Evolutionary conservation across 1,140 invertebrate species (phyloP), one percentile per base, ranked within the genome.

Genomic region (Aphaenogaster ashmeadi): DNA sequence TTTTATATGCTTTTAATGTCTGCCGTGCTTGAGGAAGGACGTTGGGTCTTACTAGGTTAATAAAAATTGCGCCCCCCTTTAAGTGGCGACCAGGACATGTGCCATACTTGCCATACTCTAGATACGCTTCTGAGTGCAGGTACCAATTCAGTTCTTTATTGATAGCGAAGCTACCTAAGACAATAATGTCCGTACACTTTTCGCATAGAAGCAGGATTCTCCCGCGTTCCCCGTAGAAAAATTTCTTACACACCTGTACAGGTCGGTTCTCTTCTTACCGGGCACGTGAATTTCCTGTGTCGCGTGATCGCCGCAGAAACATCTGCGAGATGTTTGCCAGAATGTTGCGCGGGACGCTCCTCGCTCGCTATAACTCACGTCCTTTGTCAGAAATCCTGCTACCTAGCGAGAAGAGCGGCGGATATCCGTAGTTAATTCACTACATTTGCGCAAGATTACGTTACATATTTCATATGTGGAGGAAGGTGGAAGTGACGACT

Each of bases 271-370:
- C 80, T 75, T 62, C 69, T 84, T 47, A 50, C 41, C 44, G 33
- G n/a, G 11, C 47, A 60, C 41, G 44, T 84, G 80, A 83, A 74
- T 84, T 75, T 75, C 69, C 44, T 84, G 69, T 84, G 80, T 84
- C 80, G 69, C 69, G 69, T 50, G 80, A 75, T 84, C 52, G 71
- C 38, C 9, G n/a, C 56, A 41, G 78, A 60, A 74, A 87, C 89
- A 90, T 89, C 89, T 90, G 88, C 77, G 67, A 85, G 74, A 90
- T 90, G 41, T 62, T 54, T 75, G 69, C 54, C 80, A 62, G 80
- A 90, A 90, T 87, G 89, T 90, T 72, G 79, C 60, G 27, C 50
- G 54, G 64, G 18, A 36, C 33, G 60, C 54, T 54, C 41, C 66
- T 38, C 33, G 58, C 21, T 50, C 33, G 58, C 67, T 62, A 83